Evolutionary conservation across 2,113 vertebrate genomes (phyloP).

Genomic region (Leptodactylus fuscus): DNA sequence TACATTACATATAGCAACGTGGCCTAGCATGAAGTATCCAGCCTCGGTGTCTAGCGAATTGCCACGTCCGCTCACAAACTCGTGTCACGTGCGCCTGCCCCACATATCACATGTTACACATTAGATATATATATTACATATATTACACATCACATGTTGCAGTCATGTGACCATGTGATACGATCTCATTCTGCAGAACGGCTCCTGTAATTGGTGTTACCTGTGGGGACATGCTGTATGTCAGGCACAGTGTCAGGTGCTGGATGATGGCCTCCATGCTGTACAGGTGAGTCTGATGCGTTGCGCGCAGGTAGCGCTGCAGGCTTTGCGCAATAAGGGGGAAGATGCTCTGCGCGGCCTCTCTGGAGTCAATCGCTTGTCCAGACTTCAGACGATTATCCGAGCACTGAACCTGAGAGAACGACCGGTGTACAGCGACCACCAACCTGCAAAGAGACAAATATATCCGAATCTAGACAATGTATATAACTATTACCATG

Average conservation of each 20-base stretch:
- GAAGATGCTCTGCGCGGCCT: constrained; percentile 95
- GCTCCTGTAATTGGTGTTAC: too few species aligned
- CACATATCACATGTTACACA: too few species aligned
- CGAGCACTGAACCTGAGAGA: constrained; percentile 90
- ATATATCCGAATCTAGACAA: not conserved
- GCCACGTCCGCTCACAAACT: too few species aligned
- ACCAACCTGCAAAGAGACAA: constrained; percentile 79
- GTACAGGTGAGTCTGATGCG: constrained; percentile 94
- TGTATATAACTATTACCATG: not conserved
- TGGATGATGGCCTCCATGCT: constrained; percentile 99
- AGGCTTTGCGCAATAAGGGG: constrained; percentile 94
- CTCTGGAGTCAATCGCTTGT: constrained; percentile 85
- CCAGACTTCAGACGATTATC: constrained; percentile 91
- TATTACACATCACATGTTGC: too few species aligned
- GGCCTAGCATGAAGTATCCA: too few species aligned
- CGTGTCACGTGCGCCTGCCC: too few species aligned
- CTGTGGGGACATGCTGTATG: constrained; percentile 96
- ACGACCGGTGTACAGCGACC: constrained; percentile 94
- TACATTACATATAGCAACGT: too few species aligned
- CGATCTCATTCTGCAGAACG: too few species aligned
- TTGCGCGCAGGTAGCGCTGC: constrained; percentile 96
- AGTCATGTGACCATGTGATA: too few species aligned
- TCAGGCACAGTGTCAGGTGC: constrained; percentile 94
- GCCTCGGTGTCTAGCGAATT: too few species aligned
- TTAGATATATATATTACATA: too few species aligned